These are phyloP conservation scores for Chloroclysta siterata DNA, from an alignment of 2,888 invertebrate species.

Conservation along the genomic window DNA sequence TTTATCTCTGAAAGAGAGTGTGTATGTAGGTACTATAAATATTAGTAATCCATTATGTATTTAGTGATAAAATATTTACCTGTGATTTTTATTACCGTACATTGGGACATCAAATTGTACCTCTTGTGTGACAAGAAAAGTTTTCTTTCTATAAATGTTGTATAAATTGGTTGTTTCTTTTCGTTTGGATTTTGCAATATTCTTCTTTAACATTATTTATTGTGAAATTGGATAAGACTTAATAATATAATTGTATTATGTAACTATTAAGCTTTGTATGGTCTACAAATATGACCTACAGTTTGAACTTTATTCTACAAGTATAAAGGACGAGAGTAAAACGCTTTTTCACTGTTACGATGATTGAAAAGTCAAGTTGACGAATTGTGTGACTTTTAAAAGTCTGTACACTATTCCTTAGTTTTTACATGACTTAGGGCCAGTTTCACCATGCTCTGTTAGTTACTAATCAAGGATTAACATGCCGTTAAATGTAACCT, in stretches of 20 bases:
- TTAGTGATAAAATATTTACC: slow-evolving; percentile 77
- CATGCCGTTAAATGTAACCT: no score
- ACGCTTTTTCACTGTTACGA: slow-evolving; percentile 11
- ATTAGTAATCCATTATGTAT: slow-evolving; percentile 52
- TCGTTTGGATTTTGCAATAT: slow-evolving; percentile 44
- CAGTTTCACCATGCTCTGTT: no score
- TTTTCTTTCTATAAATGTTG: slow-evolving; percentile 53
- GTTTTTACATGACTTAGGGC: no score
- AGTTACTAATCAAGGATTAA: no score
- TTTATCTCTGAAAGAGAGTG: slow-evolving; percentile 59
- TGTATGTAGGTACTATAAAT: slow-evolving; percentile 34
- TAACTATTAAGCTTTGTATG: slow-evolving; percentile 38
- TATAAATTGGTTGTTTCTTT: slow-evolving; percentile 48
- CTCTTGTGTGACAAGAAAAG: slow-evolving; percentile 79
- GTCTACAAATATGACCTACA: slow-evolving; percentile 17
- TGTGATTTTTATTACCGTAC: slow-evolving; percentile 75
- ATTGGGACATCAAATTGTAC: slow-evolving; percentile 40
- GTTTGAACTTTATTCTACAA: slow-evolving; percentile 23
- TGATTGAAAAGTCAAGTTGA: background rate
- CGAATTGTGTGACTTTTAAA: slow-evolving; percentile 10
- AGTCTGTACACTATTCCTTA: no score
- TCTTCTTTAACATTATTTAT: slow-evolving; percentile 42
- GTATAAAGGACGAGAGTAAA: slow-evolving; percentile 11
- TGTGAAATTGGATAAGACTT: slow-evolving; percentile 56
- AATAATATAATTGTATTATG: slow-evolving; percentile 46